Evolutionary conservation across 2,888 invertebrate genomes (phyloP).

Genomic region (Andrena minutula): DNA sequence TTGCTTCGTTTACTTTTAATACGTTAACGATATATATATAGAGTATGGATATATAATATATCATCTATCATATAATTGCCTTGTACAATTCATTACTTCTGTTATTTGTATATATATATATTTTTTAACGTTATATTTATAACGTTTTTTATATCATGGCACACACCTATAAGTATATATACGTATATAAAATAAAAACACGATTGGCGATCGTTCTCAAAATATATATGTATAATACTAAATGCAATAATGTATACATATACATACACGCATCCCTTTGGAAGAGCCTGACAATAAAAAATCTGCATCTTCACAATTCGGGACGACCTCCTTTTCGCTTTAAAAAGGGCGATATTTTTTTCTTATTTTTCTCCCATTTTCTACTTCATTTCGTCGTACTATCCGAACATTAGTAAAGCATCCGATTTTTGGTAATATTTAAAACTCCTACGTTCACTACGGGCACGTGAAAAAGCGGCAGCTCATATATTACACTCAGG

Average conservation of each 20-base stretch:
- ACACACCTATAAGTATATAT: slow-evolving; percentile 49
- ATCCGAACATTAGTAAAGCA: slow-evolving; percentile 73
- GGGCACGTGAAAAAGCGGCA: slow-evolving; percentile 60
- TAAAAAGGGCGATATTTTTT: background rate
- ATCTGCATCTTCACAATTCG: background rate
- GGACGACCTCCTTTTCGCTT: background rate
- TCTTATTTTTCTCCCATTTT: background rate
- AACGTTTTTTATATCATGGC: slow-evolving; percentile 54
- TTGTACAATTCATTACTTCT: slow-evolving; percentile 35
- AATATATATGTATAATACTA: slow-evolving; percentile 48
- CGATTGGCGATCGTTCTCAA: slow-evolving; percentile 56
- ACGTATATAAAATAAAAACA: slow-evolving; percentile 62
- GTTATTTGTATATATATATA: slow-evolving; percentile 45
- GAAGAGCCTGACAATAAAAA: slow-evolving; percentile 42
- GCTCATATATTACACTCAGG: slow-evolving; percentile 60
- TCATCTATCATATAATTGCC: slow-evolving; percentile 56
- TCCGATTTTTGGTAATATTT: slow-evolving; percentile 73
- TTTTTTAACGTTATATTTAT: slow-evolving; percentile 1
- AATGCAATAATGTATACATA: slow-evolving; percentile 53
- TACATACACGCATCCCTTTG: slow-evolving; percentile 35
- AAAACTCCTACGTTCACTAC: slow-evolving; percentile 55
- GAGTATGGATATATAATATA: slow-evolving; percentile 33
- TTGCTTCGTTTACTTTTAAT: slow-evolving; percentile 31
- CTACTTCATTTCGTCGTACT: slow-evolving; percentile 5
- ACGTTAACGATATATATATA: slow-evolving; percentile 50